phyloP scores from a whole-genome alignment of 2,888 invertebrate species.

The Taphrorychus bicolor region DNA sequence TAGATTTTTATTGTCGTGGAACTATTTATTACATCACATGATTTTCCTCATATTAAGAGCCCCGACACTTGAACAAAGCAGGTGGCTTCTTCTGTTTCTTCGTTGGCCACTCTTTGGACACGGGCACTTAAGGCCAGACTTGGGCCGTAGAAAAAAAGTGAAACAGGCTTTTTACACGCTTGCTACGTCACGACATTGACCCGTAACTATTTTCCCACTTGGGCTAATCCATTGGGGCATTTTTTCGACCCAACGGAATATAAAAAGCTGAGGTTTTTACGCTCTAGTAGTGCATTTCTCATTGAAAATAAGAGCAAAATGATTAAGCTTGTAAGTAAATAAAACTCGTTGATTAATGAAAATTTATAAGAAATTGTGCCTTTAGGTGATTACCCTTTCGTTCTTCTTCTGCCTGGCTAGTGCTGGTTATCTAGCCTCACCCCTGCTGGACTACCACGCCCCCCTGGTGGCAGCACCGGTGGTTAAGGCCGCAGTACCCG shows the following conservation, averaged over 20 bases:
- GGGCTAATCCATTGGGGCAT: constrained; percentile 19
- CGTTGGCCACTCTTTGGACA: background rate
- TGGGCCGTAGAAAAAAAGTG: constrained; percentile 25
- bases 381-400: constrained; percentile 7
- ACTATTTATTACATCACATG: constrained; percentile 20
- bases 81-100: no score
- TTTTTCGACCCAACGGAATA: constrained; percentile 14
- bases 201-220: constrained; percentile 24
- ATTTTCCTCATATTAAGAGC: constrained; percentile 29
- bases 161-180: constrained; percentile 10
- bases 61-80: no score
- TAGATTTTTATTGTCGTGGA: background rate
- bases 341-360: background rate
- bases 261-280: constrained; percentile 22
- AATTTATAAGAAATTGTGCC: background rate
- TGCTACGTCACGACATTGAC: constrained; percentile 38
- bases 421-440: constrained; percentile 29
- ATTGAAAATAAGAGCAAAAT: background rate
- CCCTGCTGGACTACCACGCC: constrained; percentile 26
- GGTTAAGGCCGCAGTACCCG: constrained; percentile 34
- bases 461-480: constrained; percentile 28
- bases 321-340: constrained; percentile 4
- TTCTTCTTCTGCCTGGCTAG: constrained; percentile 9
- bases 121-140: background rate
- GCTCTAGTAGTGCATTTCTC: constrained; percentile 5